Conservation (phyloP, 2,888 invertebrate species). For the Spodoptera exigua region DNA sequence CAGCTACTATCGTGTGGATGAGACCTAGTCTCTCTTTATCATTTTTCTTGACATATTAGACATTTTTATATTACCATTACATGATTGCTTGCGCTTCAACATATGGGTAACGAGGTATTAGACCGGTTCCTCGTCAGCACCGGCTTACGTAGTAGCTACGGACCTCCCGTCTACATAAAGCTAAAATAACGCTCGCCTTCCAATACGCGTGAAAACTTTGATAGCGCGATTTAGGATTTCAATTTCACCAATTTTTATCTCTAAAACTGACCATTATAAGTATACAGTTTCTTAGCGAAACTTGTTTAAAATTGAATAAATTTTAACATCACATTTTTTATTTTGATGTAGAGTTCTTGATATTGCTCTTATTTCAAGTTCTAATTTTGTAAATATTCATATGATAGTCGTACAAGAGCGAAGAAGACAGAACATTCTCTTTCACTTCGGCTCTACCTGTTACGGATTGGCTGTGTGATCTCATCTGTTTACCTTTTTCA, state of each 20-base stretch:
- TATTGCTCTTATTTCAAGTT: conserved; percentile 11
- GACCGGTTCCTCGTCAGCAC: conserved; percentile 84
- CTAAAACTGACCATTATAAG: background rate
- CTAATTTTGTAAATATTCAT: conserved; percentile 23
- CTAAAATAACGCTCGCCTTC: conserved; percentile 52
- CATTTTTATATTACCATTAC: conserved; percentile 81
- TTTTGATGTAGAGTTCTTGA: background rate
- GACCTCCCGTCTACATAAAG: conserved; percentile 69
- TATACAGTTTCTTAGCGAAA: background rate
- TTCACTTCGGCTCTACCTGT: conserved; percentile 11
- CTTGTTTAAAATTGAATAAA: too few relatives aligned
- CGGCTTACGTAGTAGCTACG: conserved; percentile 86
- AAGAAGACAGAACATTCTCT: conserved; percentile 35
- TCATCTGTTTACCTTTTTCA: conserved; percentile 31
- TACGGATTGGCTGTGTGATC: conserved; percentile 15
- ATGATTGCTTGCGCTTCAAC: conserved; percentile 84
- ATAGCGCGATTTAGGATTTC: conserved; percentile 77
- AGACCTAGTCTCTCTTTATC: conserved; percentile 85
- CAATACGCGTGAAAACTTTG: conserved; percentile 61
- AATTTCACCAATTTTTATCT: conserved; percentile 53
- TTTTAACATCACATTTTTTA: conserved; percentile 11
- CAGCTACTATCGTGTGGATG: conserved; percentile 86
- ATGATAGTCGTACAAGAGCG: conserved; percentile 41
- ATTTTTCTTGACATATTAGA: conserved; percentile 84
- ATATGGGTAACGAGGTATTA: conserved; percentile 83